phyloP scores from a whole-genome alignment of 1,140 invertebrate species.

The Microplitis mediator region DNA sequence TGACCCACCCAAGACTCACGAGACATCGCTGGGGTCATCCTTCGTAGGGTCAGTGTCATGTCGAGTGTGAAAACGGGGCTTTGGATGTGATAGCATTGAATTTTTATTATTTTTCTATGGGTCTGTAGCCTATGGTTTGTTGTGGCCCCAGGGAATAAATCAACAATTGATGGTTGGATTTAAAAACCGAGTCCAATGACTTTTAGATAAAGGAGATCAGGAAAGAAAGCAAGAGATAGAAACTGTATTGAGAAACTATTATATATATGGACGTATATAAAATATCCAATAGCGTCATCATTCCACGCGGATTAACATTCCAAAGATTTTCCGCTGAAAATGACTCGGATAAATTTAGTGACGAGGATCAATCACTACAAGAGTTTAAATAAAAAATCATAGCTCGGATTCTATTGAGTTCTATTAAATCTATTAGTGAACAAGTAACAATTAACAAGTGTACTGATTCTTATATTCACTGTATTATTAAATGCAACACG shows the following conservation, averaged over 20 bases:
- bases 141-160: constrained; percentile 32
- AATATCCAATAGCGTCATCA: background rate
- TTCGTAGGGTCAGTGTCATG: constrained; percentile 43
- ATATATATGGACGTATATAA: too few relatives aligned
- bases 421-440: background rate
- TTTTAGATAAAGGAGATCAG: too few relatives aligned
- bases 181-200: constrained; percentile 11
- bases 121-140: background rate
- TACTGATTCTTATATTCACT: constrained; percentile 13
- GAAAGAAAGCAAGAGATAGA: too few relatives aligned
- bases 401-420: background rate
- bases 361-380: background rate
- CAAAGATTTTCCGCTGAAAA: too few relatives aligned
- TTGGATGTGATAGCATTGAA: constrained; percentile 15
- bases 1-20: background rate
- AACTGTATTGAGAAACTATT: background rate
- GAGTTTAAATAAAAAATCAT: background rate
- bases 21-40: constrained; percentile 16
- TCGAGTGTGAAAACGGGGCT: constrained; percentile 51
- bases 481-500: constrained; percentile 31
- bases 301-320: constrained; percentile 2
- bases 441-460: too few relatives aligned
- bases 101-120: too few relatives aligned
- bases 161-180: constrained; percentile 43
- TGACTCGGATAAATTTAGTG: background rate